Evolutionary conservation across 2,113 vertebrate species (phyloP).

Genomic region (Brachirus orientalis): DNA sequence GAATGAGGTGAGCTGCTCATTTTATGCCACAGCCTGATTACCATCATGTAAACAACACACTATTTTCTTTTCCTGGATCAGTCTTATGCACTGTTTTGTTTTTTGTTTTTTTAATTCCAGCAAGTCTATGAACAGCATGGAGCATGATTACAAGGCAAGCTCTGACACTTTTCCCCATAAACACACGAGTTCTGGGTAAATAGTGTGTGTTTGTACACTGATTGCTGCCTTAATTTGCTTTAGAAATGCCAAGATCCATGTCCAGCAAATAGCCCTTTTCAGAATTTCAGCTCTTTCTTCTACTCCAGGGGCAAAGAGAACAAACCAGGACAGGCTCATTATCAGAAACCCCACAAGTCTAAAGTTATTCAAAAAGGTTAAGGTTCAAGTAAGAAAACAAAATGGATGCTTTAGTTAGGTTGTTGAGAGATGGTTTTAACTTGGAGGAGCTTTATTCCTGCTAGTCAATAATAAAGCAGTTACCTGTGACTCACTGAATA

Average conservation of each 20-base stretch:
- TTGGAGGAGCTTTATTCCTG: not conserved
- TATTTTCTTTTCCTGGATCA: not conserved
- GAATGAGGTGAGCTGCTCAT: slow-evolving; percentile 1
- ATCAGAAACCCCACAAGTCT: not conserved
- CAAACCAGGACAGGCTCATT: slow-evolving; percentile 16
- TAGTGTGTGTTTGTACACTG: slow-evolving; percentile 18
- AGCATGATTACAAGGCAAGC: slow-evolving; percentile 34
- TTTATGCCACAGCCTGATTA: not conserved
- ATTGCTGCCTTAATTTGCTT: slow-evolving; percentile 53
- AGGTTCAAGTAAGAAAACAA: not conserved
- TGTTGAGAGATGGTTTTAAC: not conserved
- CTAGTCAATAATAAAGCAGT: too few species aligned
- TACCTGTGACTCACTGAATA: not conserved
- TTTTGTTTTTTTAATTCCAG: slow-evolving; percentile 28
- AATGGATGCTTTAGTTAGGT: not conserved
- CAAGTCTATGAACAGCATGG: slow-evolving; percentile 2
- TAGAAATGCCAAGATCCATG: slow-evolving; percentile 56
- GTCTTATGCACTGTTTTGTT: slow-evolving; percentile 2
- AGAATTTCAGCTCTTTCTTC: slow-evolving; percentile 44
- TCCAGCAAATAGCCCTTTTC: slow-evolving; percentile 48
- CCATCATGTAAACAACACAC: not conserved
- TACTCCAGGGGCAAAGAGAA: slow-evolving; percentile 18
- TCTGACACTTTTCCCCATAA: slow-evolving; percentile 39
- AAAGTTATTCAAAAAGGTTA: slow-evolving; percentile 4
- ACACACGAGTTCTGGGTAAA: slow-evolving; percentile 48